Evolutionary conservation across 1,140 invertebrate species (phyloP).

Genomic region (Solen grandis): DNA sequence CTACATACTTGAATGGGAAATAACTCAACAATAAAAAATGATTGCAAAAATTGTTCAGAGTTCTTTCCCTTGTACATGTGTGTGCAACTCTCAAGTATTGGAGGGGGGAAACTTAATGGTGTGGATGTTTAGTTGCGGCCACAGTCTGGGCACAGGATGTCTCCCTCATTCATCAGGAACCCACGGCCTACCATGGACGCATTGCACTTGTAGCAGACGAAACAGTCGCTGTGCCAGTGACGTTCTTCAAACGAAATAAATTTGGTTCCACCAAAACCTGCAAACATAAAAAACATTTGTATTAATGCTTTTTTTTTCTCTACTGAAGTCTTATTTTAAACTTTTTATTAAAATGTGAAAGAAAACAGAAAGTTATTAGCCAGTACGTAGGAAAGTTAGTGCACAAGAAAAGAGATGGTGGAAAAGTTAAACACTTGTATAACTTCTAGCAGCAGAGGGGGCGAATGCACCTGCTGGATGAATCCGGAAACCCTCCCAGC

Average conservation of each 20-base stretch:
- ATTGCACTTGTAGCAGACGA: slow-evolving; percentile 97
- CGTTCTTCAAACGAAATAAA: slow-evolving; percentile 99
- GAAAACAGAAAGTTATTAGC: too few relatives aligned
- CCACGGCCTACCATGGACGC: slow-evolving; percentile 97
- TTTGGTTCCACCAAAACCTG: slow-evolving; percentile 89
- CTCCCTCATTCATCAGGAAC: slow-evolving; percentile 98
- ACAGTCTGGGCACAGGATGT: slow-evolving; percentile 99
- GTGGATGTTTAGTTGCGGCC: slow-evolving; percentile 82
- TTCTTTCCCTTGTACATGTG: not conserved
- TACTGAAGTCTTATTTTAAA: too few relatives aligned
- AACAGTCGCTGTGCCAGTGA: slow-evolving; percentile 99
- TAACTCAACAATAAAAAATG: not conserved
- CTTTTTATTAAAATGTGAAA: too few relatives aligned
- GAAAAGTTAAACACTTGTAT: too few relatives aligned
- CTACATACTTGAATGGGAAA: not conserved
- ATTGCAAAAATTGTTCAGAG: not conserved
- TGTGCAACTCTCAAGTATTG: not conserved
- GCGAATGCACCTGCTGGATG: too few relatives aligned
- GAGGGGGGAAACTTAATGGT: not conserved
- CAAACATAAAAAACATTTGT: slow-evolving; percentile 62
- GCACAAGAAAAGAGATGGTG: too few relatives aligned
- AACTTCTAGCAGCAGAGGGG: too few relatives aligned
- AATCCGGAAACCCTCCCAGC: too few relatives aligned
- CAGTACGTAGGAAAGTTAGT: too few relatives aligned
- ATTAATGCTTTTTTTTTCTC: too few relatives aligned